Evolutionary conservation across 2,797 vertebrate genomes (phyloP), one percentile per base, ranked within the genome.

Genomic region (Phrynocephalus guinanensis): DNA sequence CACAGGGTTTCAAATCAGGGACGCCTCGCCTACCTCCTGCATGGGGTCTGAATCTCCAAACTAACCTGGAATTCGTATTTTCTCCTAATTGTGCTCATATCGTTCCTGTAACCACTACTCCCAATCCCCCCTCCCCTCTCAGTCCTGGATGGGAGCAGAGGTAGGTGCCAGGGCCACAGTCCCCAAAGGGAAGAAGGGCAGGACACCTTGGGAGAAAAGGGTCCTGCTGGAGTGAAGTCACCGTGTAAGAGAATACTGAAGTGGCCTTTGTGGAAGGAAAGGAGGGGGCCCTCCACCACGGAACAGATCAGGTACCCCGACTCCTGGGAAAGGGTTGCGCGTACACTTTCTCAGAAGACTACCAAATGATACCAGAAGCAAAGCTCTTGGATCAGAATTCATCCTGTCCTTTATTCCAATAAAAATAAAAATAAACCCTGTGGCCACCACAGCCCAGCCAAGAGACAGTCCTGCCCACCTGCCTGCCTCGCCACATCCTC

Each of bases 1-100:
- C 70, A 18, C 18, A 15, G 8, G 1, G n/a, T 18, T 50, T 10
- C 33, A 87, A 63, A 38, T 11, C 79, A 24, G 79, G 28, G 85
- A 15, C 24, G 73, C 88, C 52, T 86, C 3, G 73, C 20, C 38
- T 73, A 20, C 20, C 11, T 16, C 10, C 18, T 50, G 1, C 0
- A 60, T 16, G 24, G 6, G 9, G 56, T n/a, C 90, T 68, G 86
- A 82, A 86, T 85, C 89, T 9, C 24, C 73, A 93, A 63, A 85
- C 83, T 76, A 83, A 87, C 90, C 89, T 1, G 89, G 86, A 90
- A 93, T 86, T 91, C 89, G 87, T 90, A 87, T 79, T 89, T 85
- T 80, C 84, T 56, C 67, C 52, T 22, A 15, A 33, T 20, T 10
- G 52, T 24, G 30, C 52, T 72, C 60, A 18, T 15, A 60, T 30